A percentile compares a stretch with the other conserved stretches of the same genome.
Evolutionary conservation across 35 echinoderm and acorn worm species (phyloP).

Genomic region (Ptychodera flava): DNA sequence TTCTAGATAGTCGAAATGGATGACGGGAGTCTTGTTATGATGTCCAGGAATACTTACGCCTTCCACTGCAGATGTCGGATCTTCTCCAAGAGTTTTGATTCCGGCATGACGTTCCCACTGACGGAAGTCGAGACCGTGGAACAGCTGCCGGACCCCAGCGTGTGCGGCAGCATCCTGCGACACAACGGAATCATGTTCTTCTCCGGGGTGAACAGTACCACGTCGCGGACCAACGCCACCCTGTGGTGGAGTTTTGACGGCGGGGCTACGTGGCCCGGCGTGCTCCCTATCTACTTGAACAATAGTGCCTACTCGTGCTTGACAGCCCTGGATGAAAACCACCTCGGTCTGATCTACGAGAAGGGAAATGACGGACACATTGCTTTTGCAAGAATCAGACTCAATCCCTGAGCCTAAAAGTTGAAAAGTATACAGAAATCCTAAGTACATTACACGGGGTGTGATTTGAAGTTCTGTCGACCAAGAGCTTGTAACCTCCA

Average conservation of each 20-base stretch:
- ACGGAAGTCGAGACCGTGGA: constrained; percentile 22
- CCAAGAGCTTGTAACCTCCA: too few species aligned
- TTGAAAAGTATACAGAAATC: too few species aligned
- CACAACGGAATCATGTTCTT: constrained; percentile 51
- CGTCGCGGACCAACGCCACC: constrained; percentile 56
- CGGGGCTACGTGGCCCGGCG: constrained; percentile 50
- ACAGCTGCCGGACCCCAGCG: constrained; percentile 55
- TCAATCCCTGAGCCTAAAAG: constrained; percentile 6
- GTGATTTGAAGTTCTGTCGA: too few species aligned
- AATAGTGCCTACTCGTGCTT: constrained; percentile 67
- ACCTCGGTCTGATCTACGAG: constrained; percentile 78
- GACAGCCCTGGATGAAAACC: constrained; percentile 48
- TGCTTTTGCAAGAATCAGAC: constrained; percentile 60
- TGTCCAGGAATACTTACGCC: constrained; percentile 49
- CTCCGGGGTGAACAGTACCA: constrained; percentile 36
- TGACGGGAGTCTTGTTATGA: constrained; percentile 65
- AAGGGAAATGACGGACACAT: constrained; percentile 39
- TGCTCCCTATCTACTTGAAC: constrained; percentile 39
- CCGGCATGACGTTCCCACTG: constrained; percentile 49
- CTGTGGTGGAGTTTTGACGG: constrained; percentile 65
- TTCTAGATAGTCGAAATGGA: constrained; percentile 77
- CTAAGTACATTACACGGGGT: too few species aligned
- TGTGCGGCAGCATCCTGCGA: constrained; percentile 48
- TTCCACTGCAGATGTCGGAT: constrained; percentile 73
- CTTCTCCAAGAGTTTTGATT: constrained; percentile 57